Conservation (phyloP, 2,797 vertebrate species). For the Melanotaenia maccullochi region DNA sequence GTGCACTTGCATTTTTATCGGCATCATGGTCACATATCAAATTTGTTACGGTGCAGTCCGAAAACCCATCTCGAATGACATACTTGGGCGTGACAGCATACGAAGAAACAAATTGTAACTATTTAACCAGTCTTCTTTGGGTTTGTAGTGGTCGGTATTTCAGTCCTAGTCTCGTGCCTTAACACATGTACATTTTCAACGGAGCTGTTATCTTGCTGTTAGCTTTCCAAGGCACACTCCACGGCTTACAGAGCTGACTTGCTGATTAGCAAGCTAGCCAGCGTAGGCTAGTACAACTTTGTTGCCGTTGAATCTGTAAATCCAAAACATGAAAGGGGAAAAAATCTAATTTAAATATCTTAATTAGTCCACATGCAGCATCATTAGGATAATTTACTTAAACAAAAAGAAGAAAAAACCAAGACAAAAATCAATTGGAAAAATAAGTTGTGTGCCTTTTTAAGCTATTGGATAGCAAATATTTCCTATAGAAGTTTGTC, state of each 20-base stretch:
- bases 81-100: conserved; percentile 82
- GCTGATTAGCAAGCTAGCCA: conserved; percentile 67
- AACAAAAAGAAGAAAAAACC: neutral
- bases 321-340: neutral
- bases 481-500: neutral
- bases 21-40: conserved; percentile 64
- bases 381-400: neutral
- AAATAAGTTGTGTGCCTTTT: neutral
- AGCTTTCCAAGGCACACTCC: conserved; percentile 40
- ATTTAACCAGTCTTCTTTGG: neutral
- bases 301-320: conserved; percentile 2
- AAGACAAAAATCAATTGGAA: neutral
- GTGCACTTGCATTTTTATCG: conserved; percentile 52
- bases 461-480: neutral
- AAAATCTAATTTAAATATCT: neutral
- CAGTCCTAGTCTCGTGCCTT: neutral
- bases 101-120: conserved; percentile 36
- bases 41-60: conserved; percentile 65
- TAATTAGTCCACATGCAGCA: neutral
- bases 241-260: conserved; percentile 43
- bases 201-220: conserved; percentile 38
- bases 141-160: neutral
- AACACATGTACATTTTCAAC: conserved; percentile 12
- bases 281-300: conserved; percentile 43
- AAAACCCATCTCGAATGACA: conserved; percentile 72